Evolutionary conservation across 2,113 vertebrate species (phyloP).

Genomic region (Melanerpes formicivorus): DNA sequence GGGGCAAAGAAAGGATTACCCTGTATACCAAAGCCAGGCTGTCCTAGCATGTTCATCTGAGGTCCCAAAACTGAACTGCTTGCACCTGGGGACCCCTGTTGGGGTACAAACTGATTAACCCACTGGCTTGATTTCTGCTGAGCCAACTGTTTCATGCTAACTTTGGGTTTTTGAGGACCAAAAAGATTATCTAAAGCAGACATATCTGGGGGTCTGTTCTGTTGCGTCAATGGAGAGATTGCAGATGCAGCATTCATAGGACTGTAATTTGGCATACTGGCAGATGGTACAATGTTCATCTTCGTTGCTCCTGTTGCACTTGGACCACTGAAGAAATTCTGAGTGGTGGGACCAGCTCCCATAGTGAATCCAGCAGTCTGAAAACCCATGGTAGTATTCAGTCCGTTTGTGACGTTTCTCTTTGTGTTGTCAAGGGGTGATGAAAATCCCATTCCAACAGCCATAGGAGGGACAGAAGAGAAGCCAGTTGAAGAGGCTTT

Average conservation of each 20-base stretch:
- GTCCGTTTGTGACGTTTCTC: conserved; percentile 84
- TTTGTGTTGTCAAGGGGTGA: conserved; percentile 76
- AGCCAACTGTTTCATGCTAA: conserved; percentile 92
- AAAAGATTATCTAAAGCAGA: conserved; percentile 93
- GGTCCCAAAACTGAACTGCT: conserved; percentile 77
- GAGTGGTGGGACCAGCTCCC: conserved; percentile 77
- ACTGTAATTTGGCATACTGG: conserved; percentile 85
- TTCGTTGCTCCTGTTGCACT: conserved; percentile 56
- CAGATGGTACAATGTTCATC: conserved; percentile 79
- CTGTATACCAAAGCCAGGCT: conserved; percentile 89
- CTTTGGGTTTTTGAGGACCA: conserved; percentile 91
- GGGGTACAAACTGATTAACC: conserved; percentile 87
- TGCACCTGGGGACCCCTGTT: conserved; percentile 76
- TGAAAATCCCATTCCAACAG: conserved; percentile 77
- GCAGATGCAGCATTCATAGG: conserved; percentile 73
- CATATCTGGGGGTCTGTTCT: conserved; percentile 85
- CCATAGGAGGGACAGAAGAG: conserved; percentile 76
- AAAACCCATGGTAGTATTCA: conserved; percentile 84
- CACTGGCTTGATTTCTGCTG: conserved; percentile 87
- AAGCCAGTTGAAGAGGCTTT: conserved; percentile 79
- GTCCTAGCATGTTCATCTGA: conserved; percentile 73
- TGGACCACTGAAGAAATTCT: conserved; percentile 81
- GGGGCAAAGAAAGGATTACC: conserved; percentile 97
- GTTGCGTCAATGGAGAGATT: conserved; percentile 67
- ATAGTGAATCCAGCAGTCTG: conserved; percentile 83